Evolutionary conservation across 2,888 invertebrate species (phyloP).

Genomic region (Cataglyphis cursor): DNA sequence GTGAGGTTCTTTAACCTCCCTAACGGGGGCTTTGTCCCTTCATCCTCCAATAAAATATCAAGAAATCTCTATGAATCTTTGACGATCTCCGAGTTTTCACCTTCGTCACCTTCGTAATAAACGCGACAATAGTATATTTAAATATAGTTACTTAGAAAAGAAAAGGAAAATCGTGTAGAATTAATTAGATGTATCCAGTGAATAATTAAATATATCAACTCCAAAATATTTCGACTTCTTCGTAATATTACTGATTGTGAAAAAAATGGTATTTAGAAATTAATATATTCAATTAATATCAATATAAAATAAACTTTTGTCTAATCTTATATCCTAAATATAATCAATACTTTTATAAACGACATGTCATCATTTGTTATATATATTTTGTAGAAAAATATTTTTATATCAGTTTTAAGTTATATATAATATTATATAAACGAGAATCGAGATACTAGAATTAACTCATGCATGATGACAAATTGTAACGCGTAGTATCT

Average conservation of each 20-base stretch:
- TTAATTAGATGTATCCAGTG: background rate
- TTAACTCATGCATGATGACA: background rate
- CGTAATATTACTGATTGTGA: background rate
- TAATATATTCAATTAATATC: constrained; percentile 1
- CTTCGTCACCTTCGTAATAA: background rate
- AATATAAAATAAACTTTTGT: background rate
- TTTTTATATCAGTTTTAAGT: constrained; percentile 7
- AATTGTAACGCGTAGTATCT: background rate
- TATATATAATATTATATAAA: background rate
- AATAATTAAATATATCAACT: background rate
- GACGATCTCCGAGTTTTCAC: background rate
- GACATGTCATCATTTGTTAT: constrained; percentile 11
- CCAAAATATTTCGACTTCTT: background rate
- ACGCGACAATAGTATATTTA: background rate
- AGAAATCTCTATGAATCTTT: background rate
- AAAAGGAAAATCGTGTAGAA: background rate
- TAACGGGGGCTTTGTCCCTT: background rate
- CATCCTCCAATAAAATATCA: background rate
- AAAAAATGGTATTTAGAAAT: background rate
- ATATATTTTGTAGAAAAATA: constrained; percentile 7
- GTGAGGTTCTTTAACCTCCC: constrained; percentile 16
- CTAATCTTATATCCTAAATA: background rate
- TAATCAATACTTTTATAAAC: background rate
- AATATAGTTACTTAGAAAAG: background rate
- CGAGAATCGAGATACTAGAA: background rate